Base-by-base conservation (phyloP, 2,888 invertebrate genomes). In the Liodrosophila aerea region DNA sequence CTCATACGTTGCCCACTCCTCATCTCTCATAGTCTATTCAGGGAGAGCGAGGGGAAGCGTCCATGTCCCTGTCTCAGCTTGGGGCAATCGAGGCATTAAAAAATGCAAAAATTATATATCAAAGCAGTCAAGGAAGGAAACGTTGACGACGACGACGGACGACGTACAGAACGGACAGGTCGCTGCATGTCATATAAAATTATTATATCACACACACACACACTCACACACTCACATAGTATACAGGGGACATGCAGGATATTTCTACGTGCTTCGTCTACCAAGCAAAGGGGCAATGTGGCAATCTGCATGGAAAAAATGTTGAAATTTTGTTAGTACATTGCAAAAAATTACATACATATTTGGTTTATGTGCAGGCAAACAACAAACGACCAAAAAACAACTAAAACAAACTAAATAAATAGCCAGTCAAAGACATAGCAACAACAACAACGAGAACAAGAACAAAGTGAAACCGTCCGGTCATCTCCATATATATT, bases 81-180 rank as follows among this genome's bases (percentile, higher is more conserved):
- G 75, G 73, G 83, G 77, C 85, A 75, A 76, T 77, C 69, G 85
- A 65, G 80, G 80, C 85, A 85, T 82, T 82, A 85, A 85, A 82
- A 82, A 83, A 85, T 80, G 77, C 77, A 83, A 83, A 71, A 85
- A 83, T 76, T 85, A 76, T 83, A 85, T 83, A 85, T 83, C 81
- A 85, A 83, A 85, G 81, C 73, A 77, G 78, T 57, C 73, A 44
- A 50, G 43, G 43, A 43, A 58, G 73, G 58, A 53, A 62, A 65
- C 56, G 64, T 64, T 54, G 62, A 71, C 46, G 57, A 61, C 44
- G 53, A 37, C 29, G 45, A 43, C 31, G 47, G 60, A 56, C 43
- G 52, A 59, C 36, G 53, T 50, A 45, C 12, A 46, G 29, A 29
- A n/a, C 11, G 40, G 54, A 59, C 76, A 67, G 76, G 57, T 53